These are phyloP conservation scores for Gallinago media DNA, from an alignment of 2,113 vertebrate genomes.

Conservation along the genomic window DNA sequence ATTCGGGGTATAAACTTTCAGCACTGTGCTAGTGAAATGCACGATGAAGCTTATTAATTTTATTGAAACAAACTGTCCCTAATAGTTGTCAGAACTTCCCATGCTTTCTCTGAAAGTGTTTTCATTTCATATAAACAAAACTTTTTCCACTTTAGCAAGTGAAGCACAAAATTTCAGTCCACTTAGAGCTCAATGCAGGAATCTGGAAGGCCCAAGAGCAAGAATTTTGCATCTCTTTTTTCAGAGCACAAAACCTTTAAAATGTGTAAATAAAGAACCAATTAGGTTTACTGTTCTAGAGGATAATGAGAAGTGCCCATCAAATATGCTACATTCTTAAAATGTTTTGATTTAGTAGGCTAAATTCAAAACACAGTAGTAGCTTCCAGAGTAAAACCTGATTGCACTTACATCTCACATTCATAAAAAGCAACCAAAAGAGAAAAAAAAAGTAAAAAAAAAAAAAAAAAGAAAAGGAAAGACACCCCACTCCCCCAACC, in stretches of 20 bases:
- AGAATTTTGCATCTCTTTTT: constrained; percentile 61
- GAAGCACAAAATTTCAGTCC: constrained; percentile 71
- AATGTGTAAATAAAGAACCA: constrained; percentile 72
- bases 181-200: constrained; percentile 75
- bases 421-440: constrained; percentile 29
- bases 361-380: constrained; percentile 48
- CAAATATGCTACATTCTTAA: constrained; percentile 70
- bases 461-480: not conserved
- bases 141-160: constrained; percentile 69
- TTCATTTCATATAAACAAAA: constrained; percentile 75
- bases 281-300: constrained; percentile 72
- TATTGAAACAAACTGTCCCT: constrained; percentile 22
- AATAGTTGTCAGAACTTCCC: constrained; percentile 11
- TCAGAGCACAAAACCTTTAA: constrained; percentile 72
- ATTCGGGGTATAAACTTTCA: not conserved
- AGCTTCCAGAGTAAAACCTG: constrained; percentile 65
- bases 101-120: constrained; percentile 60
- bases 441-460: not conserved
- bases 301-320: constrained; percentile 68
- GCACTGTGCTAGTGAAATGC: not conserved
- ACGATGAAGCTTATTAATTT: not conserved
- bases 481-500: not conserved
- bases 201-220: constrained; percentile 67
- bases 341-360: constrained; percentile 72
- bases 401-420: constrained; percentile 73